Evolutionary conservation across 1,140 invertebrate species (phyloP).

Genomic region (Teleogryllus occipitalis): DNA sequence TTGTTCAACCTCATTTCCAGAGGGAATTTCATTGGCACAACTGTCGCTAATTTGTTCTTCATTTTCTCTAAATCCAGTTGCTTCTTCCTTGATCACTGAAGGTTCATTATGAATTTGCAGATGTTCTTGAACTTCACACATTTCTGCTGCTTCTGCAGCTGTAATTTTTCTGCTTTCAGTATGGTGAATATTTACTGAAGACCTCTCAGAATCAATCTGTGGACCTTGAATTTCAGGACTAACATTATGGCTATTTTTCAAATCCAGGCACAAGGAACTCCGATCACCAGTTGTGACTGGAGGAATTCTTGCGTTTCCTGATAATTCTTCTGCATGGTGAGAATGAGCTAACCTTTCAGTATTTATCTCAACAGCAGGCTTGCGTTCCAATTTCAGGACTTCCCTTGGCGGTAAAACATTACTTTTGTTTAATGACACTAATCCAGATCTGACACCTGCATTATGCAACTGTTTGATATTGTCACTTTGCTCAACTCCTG

Average conservation of each 20-base stretch:
- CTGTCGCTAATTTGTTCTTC: not conserved
- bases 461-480: not conserved
- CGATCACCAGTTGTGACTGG: not conserved
- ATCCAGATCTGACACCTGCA: not conserved
- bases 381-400: not conserved
- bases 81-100: not conserved
- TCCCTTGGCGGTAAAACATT: not conserved
- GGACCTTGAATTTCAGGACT: not conserved
- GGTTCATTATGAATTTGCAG: not conserved
- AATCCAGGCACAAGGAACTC: slow-evolving; percentile 9
- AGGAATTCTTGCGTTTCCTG: not conserved
- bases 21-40: not conserved
- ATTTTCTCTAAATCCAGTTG: not conserved
- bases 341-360: not conserved
- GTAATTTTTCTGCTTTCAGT: no score
- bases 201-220: no score
- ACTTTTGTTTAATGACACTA: not conserved
- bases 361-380: not conserved
- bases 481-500: not conserved
- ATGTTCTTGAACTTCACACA: not conserved
- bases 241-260: slow-evolving; percentile 12
- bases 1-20: not conserved
- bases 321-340: not conserved
- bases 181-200: no score
- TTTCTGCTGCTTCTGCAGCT: no score